A percentile compares a stretch with the other conserved stretches of the same genome.
Evolutionary conservation across 2,888 invertebrate genomes (phyloP).

Genomic region (Crocallis elinguaria): DNA sequence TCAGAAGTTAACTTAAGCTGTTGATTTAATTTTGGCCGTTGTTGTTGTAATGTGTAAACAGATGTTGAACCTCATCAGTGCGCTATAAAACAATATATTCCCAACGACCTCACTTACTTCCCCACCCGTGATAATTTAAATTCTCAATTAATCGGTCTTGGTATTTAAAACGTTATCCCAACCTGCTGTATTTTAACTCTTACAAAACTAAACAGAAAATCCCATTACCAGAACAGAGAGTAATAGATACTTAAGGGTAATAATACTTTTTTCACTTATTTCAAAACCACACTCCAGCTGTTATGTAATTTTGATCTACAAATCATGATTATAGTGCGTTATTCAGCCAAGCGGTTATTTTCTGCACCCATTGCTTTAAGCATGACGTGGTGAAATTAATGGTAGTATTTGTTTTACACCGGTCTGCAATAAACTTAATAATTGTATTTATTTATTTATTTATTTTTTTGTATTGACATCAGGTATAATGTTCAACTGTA

Average conservation of each 20-base stretch:
- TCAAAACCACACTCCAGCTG: conserved; percentile 1
- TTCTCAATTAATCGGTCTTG: no score
- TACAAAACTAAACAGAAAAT: background rate
- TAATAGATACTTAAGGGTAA: no score
- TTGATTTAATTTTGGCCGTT: no score
- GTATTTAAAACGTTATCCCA: no score
- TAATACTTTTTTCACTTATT: conserved; percentile 2
- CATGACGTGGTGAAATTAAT: conserved; percentile 37
- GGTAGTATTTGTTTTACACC: conserved; percentile 24
- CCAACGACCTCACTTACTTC: no score
- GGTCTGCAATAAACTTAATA: conserved; percentile 1
- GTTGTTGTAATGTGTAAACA: no score
- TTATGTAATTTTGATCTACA: conserved; percentile 13
- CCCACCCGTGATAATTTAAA: no score
- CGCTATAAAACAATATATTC: no score
- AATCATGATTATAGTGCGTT: conserved; percentile 31
- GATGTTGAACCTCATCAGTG: no score
- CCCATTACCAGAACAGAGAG: background rate
- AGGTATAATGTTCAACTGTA: no score
- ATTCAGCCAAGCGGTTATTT: conserved; percentile 46
- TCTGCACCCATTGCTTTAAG: conserved; percentile 51
- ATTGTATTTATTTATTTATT: background rate
- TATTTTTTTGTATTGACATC: background rate
- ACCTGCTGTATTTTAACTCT: no score
- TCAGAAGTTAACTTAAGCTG: no score